Evolutionary conservation across 2,113 vertebrate species (phyloP).

Genomic region (Ciconia boyciana): DNA sequence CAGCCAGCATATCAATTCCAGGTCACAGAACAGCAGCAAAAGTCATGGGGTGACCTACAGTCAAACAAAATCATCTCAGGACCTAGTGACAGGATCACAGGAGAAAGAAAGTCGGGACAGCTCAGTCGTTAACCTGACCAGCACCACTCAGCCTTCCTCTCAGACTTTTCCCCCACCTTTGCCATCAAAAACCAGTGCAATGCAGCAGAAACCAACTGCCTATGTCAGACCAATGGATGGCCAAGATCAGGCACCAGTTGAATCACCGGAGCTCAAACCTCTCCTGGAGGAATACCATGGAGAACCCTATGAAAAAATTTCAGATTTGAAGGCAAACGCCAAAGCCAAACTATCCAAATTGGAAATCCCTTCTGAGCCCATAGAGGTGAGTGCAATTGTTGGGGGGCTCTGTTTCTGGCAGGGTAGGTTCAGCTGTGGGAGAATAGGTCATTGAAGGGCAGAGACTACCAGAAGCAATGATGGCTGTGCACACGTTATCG

Average conservation of each 20-base stretch:
- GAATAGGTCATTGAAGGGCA: not conserved
- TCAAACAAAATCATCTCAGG: conserved; percentile 49
- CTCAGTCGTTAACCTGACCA: conserved; percentile 52
- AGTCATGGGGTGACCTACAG: conserved; percentile 38
- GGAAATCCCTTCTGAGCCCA: conserved; percentile 76
- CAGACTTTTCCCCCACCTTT: conserved; percentile 82
- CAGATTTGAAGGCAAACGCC: conserved; percentile 71
- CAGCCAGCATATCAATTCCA: conserved; percentile 72
- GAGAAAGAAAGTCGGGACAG: conserved; percentile 68
- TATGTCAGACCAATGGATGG: conserved; percentile 96
- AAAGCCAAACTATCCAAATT: conserved; percentile 78
- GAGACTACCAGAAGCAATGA: not conserved
- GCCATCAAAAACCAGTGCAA: conserved; percentile 80
- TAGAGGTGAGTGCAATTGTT: conserved; percentile 79
- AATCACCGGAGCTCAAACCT: conserved; percentile 87
- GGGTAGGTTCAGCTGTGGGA: not conserved
- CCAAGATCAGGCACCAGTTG: conserved; percentile 84
- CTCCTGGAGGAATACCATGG: conserved; percentile 72
- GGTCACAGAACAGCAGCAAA: conserved; percentile 56
- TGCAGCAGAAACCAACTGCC: conserved; percentile 92
- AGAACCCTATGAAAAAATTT: conserved; percentile 72
- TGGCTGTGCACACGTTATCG: rapidly evolving
- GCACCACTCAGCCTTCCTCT: conserved; percentile 71
- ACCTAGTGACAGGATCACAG: conserved; percentile 5
- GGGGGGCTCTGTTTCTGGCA: not conserved